A percentile compares a stretch with the other conserved stretches of the same genome.
Evolutionary conservation across 2,113 vertebrate species (phyloP).

Genomic region (Aspidoscelis tigris): DNA sequence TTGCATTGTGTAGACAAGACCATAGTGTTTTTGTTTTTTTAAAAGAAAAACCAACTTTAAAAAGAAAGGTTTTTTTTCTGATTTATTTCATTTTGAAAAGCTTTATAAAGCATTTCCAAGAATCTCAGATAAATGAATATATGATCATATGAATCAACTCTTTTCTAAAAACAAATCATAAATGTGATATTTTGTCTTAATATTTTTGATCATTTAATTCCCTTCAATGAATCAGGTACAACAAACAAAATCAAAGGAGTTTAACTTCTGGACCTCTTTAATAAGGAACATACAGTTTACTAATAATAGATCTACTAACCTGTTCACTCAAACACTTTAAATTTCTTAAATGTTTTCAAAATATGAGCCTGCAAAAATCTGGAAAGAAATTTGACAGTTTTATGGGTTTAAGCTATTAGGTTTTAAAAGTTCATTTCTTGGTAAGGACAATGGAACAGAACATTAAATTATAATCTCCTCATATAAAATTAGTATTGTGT

Average conservation of each 20-base stretch:
- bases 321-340: constrained; percentile 21
- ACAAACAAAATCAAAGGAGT: neutral
- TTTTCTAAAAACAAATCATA: constrained; percentile 2
- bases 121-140: neutral
- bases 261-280: neutral
- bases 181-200: neutral
- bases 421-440: constrained; percentile 39
- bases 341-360: constrained; percentile 36
- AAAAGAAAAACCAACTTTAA: no score
- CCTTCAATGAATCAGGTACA: neutral
- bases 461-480: constrained; percentile 27
- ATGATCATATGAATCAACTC: neutral
- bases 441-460: constrained; percentile 31
- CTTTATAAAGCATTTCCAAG: constrained; percentile 12
- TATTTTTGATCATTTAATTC: neutral
- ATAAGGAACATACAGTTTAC: neutral
- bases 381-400: constrained; percentile 36
- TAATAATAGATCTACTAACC: constrained; percentile 28
- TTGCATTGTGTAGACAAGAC: no score
- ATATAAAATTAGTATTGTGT: constrained; percentile 33
- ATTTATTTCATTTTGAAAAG: neutral
- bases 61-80: neutral
- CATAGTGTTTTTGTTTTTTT: no score
- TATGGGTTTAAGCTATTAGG: constrained; percentile 13
- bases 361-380: constrained; percentile 34